These are phyloP conservation scores for Diuraphis noxia DNA, from an alignment of 1,140 invertebrate genomes.

Conservation along the genomic window DNA sequence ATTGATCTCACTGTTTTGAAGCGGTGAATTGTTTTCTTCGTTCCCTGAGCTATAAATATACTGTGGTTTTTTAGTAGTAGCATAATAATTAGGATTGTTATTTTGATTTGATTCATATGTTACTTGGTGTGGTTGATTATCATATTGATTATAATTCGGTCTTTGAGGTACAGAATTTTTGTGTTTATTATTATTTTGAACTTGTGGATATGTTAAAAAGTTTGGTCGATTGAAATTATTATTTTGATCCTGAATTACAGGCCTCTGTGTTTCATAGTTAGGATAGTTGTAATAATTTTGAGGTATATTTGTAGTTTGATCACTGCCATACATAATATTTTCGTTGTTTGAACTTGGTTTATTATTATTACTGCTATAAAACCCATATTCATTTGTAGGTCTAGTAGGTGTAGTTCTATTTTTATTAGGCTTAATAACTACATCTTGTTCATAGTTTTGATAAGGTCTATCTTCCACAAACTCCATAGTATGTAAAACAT, in stretches of 20 bases:
- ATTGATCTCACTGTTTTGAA: background rate
- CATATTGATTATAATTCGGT: background rate
- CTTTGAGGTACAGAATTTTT: background rate
- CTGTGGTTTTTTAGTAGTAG: background rate
- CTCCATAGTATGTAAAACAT: background rate
- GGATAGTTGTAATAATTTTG: constrained; percentile 38
- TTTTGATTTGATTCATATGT: constrained; percentile 14
- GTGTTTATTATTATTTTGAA: background rate
- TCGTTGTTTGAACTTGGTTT: background rate
- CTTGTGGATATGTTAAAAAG: background rate
- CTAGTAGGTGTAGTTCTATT: background rate
- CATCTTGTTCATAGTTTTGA: constrained; percentile 29
- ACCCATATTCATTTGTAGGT: background rate
- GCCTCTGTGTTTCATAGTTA: constrained; percentile 13
- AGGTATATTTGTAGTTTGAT: background rate
- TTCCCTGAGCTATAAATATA: background rate
- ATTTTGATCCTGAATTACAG: constrained; percentile 9
- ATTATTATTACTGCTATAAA: background rate
- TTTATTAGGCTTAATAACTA: constrained; percentile 21
- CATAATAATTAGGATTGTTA: constrained; percentile 20
- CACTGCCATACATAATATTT: background rate
- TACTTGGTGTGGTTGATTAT: background rate
- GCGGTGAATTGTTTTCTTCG: background rate
- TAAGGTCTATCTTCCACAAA: constrained; percentile 36
- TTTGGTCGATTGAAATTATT: background rate